Percentiles rank a stretch among this genome's conserved stretches.
These are phyloP conservation scores for Eupithecia pulchellata DNA, from an alignment of 2,888 invertebrate genomes.

Conservation along the genomic window DNA sequence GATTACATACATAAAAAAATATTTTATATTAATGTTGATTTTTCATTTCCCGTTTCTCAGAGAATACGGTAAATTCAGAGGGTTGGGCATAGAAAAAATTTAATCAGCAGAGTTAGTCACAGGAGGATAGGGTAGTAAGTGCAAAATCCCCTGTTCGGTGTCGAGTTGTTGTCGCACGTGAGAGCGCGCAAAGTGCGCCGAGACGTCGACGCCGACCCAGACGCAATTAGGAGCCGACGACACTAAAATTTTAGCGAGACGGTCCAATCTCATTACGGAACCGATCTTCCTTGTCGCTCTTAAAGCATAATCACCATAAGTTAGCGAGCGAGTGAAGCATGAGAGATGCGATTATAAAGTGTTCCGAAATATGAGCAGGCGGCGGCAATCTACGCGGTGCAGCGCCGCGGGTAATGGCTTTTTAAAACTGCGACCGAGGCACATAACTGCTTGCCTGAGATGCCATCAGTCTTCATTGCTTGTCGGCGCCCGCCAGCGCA, in stretches of 20 bases:
- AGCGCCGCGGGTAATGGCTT: slow-evolving; percentile 83
- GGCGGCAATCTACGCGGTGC: slow-evolving; percentile 79
- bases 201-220: slow-evolving; percentile 61
- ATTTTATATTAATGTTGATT: slow-evolving; percentile 44
- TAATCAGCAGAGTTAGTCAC: slow-evolving; percentile 67
- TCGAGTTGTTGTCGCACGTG: slow-evolving; percentile 45
- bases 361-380: slow-evolving; percentile 82
- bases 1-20: slow-evolving; percentile 49
- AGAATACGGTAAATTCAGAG: slow-evolving; percentile 52
- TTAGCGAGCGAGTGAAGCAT: slow-evolving; percentile 83
- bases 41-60: slow-evolving; percentile 46
- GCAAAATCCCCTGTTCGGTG: slow-evolving; percentile 36
- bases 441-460: slow-evolving; percentile 83
- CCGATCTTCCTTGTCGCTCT: slow-evolving; percentile 84
- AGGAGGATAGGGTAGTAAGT: slow-evolving; percentile 57
- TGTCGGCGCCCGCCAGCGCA: slow-evolving; percentile 81
- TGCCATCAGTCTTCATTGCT: slow-evolving; percentile 86
- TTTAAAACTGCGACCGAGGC: slow-evolving; percentile 86
- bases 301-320: slow-evolving; percentile 85
- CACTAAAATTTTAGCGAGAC: slow-evolving; percentile 84
- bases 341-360: slow-evolving; percentile 85
- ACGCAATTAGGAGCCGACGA: slow-evolving; percentile 81
- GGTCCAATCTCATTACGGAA: slow-evolving; percentile 83
- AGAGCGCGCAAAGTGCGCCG: slow-evolving; percentile 42
- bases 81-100: slow-evolving; percentile 61